phyloP scores from a whole-genome alignment of 2,888 invertebrate species.

The Prosapia bicincta region DNA sequence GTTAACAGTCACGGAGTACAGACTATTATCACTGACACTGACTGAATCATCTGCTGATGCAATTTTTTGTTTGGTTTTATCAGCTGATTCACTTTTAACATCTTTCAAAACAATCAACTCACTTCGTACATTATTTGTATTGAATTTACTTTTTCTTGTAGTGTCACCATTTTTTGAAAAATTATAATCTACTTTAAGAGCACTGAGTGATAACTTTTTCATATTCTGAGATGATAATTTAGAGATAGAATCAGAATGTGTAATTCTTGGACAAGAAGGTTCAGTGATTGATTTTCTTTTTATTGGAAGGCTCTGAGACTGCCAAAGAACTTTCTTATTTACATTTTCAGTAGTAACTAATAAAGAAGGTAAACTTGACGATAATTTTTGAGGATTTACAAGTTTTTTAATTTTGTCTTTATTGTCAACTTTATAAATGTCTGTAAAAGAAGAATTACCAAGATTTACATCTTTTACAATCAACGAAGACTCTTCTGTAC shows the following conservation, averaged over 20 bases:
- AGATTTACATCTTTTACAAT: neutral
- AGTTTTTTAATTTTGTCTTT: conserved; percentile 33
- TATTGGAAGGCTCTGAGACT: neutral
- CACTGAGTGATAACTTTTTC: conserved; percentile 41
- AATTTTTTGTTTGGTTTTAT: neutral
- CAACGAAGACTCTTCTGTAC: conserved; percentile 17
- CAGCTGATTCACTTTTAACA: conserved; percentile 23
- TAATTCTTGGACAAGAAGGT: conserved; percentile 19
- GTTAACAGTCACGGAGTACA: neutral
- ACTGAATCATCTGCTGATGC: neutral
- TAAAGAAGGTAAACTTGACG: conserved; percentile 47
- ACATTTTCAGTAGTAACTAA: conserved; percentile 39
- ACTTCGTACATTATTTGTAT: conserved; percentile 4
- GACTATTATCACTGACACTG: conserved; percentile 14
- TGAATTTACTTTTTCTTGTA: conserved; percentile 7
- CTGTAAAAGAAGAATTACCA: too few relatives aligned
- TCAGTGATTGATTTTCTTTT: conserved; percentile 10
- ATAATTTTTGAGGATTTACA: conserved; percentile 43
- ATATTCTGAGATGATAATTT: neutral
- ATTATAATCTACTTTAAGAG: conserved; percentile 44
- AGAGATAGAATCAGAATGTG: neutral
- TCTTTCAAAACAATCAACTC: conserved; percentile 26
- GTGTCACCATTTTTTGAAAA: conserved; percentile 30
- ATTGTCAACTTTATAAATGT: too few relatives aligned
- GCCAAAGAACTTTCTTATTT: neutral